Conservation (phyloP, 2,113 vertebrate genomes). For the Dromaius novaehollandiae region DNA sequence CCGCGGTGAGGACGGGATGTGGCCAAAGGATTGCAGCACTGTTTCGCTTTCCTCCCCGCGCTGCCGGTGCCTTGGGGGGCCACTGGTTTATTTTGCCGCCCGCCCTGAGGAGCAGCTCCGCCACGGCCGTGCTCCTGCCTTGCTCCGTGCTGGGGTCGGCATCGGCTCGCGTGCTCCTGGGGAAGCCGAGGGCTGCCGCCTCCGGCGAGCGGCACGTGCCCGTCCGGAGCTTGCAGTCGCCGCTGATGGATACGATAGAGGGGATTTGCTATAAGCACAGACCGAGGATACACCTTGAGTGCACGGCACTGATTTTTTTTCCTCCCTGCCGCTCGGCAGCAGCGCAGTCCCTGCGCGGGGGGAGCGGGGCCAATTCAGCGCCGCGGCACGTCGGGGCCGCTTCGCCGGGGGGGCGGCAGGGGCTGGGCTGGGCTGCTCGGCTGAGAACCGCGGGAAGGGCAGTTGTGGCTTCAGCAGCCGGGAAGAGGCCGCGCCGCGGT, state of each 20-base stretch:
- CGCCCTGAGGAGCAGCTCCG: neutral
- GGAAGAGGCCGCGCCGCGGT: neutral
- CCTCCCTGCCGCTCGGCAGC: neutral
- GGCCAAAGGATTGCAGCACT: rapidly evolving
- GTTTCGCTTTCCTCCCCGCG: neutral
- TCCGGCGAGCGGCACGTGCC: no score
- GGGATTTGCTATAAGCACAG: rapidly evolving
- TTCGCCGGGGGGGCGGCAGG: neutral
- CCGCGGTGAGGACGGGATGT: neutral
- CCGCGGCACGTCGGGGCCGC: no score
- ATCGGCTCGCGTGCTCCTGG: no score
- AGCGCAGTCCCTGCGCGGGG: neutral
- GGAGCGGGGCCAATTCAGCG: no score
- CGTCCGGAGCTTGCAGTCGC: no score
- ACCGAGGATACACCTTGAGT: rapidly evolving
- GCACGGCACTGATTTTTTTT: neutral
- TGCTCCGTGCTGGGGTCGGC: neutral
- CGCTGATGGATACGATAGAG: no score
- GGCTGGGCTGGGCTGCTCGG: neutral
- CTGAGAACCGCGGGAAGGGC: rapidly evolving
- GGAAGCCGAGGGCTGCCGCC: neutral
- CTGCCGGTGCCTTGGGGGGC: rapidly evolving
- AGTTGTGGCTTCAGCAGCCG: neutral
- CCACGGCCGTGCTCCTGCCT: rapidly evolving
- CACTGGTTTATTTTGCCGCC: neutral